Evolutionary conservation across 2,113 vertebrate genomes (phyloP).

Genomic region (Toxotes chatareus): DNA sequence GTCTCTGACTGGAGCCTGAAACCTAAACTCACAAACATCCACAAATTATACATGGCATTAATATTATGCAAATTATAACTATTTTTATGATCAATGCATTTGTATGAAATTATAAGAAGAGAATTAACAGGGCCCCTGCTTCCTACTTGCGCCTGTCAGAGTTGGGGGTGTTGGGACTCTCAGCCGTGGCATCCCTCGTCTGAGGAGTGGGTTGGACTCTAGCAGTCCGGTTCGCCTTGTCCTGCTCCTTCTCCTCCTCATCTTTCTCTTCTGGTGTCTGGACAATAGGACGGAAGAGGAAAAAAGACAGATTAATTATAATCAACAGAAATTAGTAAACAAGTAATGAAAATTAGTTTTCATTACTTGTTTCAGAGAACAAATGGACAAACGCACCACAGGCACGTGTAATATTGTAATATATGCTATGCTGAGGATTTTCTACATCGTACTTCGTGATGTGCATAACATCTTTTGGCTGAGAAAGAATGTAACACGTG

Average conservation of each 20-base stretch:
- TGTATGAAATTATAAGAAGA: neutral
- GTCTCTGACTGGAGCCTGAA: slow-evolving; percentile 90
- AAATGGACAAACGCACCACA: too few relatives aligned
- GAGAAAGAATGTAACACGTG: neutral
- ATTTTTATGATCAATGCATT: neutral
- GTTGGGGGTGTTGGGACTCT: slow-evolving; percentile 78
- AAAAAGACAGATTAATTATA: neutral
- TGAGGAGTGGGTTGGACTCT: slow-evolving; percentile 87
- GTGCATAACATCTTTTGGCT: neutral
- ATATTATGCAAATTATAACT: neutral
- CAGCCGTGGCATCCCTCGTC: slow-evolving; percentile 72
- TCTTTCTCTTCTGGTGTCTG: slow-evolving; percentile 80
- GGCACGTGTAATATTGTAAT: too few relatives aligned
- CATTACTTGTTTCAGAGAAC: too few relatives aligned
- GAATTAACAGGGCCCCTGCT: neutral
- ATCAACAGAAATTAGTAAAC: too few relatives aligned
- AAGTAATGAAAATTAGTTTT: too few relatives aligned
- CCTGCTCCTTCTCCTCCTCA: slow-evolving; percentile 80
- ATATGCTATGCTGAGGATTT: too few relatives aligned
- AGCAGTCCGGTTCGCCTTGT: slow-evolving; percentile 85
- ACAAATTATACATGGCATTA: neutral
- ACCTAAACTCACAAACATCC: slow-evolving; percentile 78
- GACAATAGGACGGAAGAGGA: neutral
- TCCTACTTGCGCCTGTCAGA: slow-evolving; percentile 82
- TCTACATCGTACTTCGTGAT: neutral